Base-by-base conservation (phyloP, 2,888 invertebrate genomes). In the Erannis defoliaria region DNA sequence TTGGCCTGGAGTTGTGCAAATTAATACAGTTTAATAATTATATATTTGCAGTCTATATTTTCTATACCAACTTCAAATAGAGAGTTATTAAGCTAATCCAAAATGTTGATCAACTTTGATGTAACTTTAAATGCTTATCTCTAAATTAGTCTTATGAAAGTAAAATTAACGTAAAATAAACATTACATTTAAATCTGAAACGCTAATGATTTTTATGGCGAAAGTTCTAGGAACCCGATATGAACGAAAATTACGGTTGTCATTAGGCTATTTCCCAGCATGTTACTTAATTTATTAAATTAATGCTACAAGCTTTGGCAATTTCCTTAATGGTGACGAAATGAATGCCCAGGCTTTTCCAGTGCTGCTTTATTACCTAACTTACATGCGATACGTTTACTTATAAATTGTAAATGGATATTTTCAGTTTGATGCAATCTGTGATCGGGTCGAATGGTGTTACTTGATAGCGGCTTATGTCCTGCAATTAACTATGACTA, bases 281-380 rank as follows among this genome's bases (percentile, higher is more conserved):
- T 51, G 54, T 54, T 60, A n/a, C n/a, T n/a, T n/a, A 38, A 64
- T 64, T 62, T 38, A 55, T 67, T 55, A 60, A 62, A 67, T 62
- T 57, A 53, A 64, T 55, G 54, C 49, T 18, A 23, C 54, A 49
- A 64, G 48, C 56, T 46, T 37, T 53, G 55, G 62, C 62, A 57
- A 64, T 62, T 67, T 64, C 61, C 62, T 33, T 64, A 60, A 60
- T 46, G 59, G 57, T 51, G 53, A 57, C 59, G 31, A 55, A 64
- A 57, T 57, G 51, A 60, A 66, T 50, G 55, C 18, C 35, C 26
- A 49, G 55, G 38, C 35, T 55, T 55, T 55, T 21, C 16, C 31
- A 12, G 10, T 33, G 18, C 48, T 33, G 26, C 2, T 43, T 42
- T 43, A 42, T 49, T 37, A 16, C 35, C n/a, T 50, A 40, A 16